Conservation (phyloP, 1,140 invertebrate genomes). For the Drosophila chauvacae region DNA sequence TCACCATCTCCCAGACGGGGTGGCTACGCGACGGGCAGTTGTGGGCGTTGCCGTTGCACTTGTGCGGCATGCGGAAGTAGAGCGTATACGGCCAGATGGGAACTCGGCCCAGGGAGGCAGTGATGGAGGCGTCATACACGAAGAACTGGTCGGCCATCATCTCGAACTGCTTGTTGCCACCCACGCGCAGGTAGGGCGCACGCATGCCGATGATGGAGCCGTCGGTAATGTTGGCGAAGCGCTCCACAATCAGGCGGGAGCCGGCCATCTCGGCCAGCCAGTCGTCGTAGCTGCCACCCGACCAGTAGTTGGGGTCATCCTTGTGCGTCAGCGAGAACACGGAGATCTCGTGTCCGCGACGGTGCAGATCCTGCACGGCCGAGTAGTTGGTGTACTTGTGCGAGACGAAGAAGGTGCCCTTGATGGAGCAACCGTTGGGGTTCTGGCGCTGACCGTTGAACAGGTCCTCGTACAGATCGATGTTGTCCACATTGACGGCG, state of each 20-base stretch:
- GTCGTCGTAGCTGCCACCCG: conserved; percentile 93
- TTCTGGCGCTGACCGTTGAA: conserved; percentile 94
- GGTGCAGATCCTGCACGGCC: conserved; percentile 95
- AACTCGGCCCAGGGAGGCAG: conserved; percentile 93
- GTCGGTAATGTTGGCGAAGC: conserved; percentile 96
- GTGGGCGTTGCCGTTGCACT: conserved; percentile 96
- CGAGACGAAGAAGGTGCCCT: conserved; percentile 97
- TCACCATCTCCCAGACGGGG: conserved; percentile 97
- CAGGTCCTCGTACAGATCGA: conserved; percentile 95
- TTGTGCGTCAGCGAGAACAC: conserved; percentile 97
- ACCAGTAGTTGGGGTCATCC: conserved; percentile 95
- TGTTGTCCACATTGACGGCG: conserved; percentile 96
- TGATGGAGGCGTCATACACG: conserved; percentile 97
- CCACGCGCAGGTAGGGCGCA: conserved; percentile 95
- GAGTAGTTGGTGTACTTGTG: conserved; percentile 99
- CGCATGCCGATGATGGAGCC: conserved; percentile 94
- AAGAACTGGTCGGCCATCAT: conserved; percentile 98
- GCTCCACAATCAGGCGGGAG: conserved; percentile 93
- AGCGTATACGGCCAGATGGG: conserved; percentile 98
- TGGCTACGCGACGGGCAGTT: conserved; percentile 96
- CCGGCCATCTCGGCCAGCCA: conserved; percentile 98
- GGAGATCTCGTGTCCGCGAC: conserved; percentile 96
- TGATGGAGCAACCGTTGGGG: conserved; percentile 97
- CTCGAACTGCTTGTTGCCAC: conserved; percentile 97
- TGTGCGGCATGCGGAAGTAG: conserved; percentile 97